A percentile compares a stretch with the other conserved stretches of the same genome.
phyloP scores from a whole-genome alignment of 2,888 invertebrate species.

The Podotricha telesiphe region DNA sequence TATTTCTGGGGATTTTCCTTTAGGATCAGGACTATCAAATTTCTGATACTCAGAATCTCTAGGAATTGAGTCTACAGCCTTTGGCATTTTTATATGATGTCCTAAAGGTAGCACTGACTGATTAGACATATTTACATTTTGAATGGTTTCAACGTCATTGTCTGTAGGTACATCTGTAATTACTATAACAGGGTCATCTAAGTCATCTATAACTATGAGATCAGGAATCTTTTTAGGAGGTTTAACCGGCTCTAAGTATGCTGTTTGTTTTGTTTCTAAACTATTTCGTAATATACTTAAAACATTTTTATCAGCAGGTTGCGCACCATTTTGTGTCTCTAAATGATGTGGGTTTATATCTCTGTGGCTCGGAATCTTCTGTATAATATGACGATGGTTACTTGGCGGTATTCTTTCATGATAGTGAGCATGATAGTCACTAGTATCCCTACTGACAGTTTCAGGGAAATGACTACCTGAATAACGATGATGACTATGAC shows the following conservation, averaged over 20 bases:
- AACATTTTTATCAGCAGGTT: constrained; percentile 87
- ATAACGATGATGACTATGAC: constrained; percentile 64
- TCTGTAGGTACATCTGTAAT: constrained; percentile 76
- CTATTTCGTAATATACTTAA: constrained; percentile 88
- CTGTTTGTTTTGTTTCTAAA: constrained; percentile 86
- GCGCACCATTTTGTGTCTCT: constrained; percentile 65
- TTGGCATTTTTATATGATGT: constrained; percentile 86
- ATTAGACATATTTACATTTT: constrained; percentile 50
- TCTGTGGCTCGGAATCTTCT: constrained; percentile 71
- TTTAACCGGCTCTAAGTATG: constrained; percentile 80
- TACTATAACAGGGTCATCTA: constrained; percentile 77
- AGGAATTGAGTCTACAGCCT: constrained; percentile 87
- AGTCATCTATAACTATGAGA: constrained; percentile 79
- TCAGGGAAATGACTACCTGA: constrained; percentile 62
- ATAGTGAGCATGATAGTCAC: constrained; percentile 66
- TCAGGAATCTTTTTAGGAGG: constrained; percentile 74
- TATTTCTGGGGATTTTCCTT: constrained; percentile 73
- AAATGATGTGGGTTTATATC: constrained; percentile 64
- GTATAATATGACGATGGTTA: constrained; percentile 68
- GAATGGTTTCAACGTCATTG: constrained; percentile 56
- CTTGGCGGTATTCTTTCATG: constrained; percentile 63
- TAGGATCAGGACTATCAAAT: constrained; percentile 59
- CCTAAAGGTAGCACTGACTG: constrained; percentile 54
- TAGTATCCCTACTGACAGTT: constrained; percentile 59
- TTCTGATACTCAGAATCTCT: constrained; percentile 75